A percentile compares a stretch with the other conserved stretches of the same genome.
Conservation (phyloP, 2,888 invertebrate genomes). For the Pristionchus entomophagus region DNA sequence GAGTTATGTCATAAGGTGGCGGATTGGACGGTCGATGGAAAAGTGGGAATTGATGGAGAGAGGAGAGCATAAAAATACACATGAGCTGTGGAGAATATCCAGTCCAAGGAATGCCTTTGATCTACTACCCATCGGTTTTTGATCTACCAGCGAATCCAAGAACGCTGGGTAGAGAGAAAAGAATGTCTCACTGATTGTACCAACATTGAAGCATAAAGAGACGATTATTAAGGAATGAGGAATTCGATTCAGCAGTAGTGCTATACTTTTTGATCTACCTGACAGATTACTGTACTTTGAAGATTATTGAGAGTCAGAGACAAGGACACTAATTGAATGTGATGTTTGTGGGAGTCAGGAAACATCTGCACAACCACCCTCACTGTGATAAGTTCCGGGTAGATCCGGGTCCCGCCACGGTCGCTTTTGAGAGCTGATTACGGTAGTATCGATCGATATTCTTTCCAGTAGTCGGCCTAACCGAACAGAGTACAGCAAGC, state of each 20-base stretch:
- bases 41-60: background rate
- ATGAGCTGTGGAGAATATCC: background rate
- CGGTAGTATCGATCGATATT: background rate
- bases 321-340: no score
- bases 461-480: background rate
- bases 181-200: no score
- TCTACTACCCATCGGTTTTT: background rate
- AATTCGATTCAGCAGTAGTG: no score
- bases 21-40: background rate
- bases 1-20: background rate
- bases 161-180: no score
- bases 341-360: background rate
- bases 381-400: no score
- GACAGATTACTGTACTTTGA: no score
- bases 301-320: no score
- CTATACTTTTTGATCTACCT: no score
- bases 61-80: background rate
- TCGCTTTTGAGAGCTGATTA: background rate
- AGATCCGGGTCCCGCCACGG: background rate
- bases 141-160: no score
- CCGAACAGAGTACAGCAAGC: background rate
- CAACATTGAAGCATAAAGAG: no score
- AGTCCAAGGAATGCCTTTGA: no score
- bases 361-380: background rate
- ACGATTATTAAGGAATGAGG: no score